Evolutionary conservation across 2,797 vertebrate species (phyloP), one percentile per base, ranked within the genome.

Genomic region (Lagodon rhomboides): DNA sequence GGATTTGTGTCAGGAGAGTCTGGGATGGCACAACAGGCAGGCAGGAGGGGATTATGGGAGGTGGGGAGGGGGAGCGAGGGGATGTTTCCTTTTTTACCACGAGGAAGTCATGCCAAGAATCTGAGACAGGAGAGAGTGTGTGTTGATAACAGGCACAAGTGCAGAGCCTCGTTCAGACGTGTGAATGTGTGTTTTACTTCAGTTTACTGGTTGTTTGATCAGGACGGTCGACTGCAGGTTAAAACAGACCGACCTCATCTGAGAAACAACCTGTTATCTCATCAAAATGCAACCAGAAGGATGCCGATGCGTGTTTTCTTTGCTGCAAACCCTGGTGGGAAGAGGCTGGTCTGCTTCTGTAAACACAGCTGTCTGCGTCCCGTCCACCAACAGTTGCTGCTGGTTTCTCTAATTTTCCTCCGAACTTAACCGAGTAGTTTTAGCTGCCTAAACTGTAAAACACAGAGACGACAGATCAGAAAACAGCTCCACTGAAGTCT

Each of bases 101-200:
- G 11, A 66, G 76, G 72, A 89, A 95, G 95, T 93, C 94, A 97
- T 96, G 95, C 94, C 93, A 93, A 95, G 96, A 96, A 97, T 96
- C 89, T 92, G 76, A 85, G 90, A 86, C 89, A 61, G 91, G 82
- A 89, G 87, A 50, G 65, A 70, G 84, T 59, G 75, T 60, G 50
- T 62, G 58, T 50, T 65, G 89, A 88, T 92, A 88, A 84, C 88
- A 87, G 89, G 54, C 93, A 94, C 88, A 92, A 93, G 85, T 56
- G 54, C 93, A 93, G 94, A 65, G 22, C 25, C 12, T 61, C 54
- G 23, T 34, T 61, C 34, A 43, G 22, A 56, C 38, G 3, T 50
- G 27, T 41, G 38, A 59, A 50, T 18, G 49, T 55, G 64, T 54
- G 64, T 47, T 46, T 51, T n/a, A 20, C 18, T 47, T 27, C 20